Percentiles rank a stretch among this genome's conserved stretches.
phyloP scores from a whole-genome alignment of 1,140 invertebrate genomes.

The Anadara kagoshimensis region DNA sequence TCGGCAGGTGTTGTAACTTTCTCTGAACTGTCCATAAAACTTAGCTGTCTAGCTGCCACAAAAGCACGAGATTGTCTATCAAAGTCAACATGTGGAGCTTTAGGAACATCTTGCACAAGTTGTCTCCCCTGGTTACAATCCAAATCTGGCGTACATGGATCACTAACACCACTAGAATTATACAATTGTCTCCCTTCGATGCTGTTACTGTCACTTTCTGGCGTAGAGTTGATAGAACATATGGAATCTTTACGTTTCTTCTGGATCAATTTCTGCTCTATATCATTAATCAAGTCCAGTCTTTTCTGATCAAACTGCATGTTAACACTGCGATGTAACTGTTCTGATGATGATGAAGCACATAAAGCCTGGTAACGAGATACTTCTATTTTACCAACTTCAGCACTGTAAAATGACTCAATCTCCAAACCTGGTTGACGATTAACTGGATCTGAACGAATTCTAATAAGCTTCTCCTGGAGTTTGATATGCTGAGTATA shows the following conservation, averaged over 20 bases:
- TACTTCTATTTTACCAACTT: slow-evolving; percentile 46
- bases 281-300: slow-evolving; percentile 26
- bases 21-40: not conserved
- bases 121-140: not conserved
- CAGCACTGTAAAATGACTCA: slow-evolving; percentile 40
- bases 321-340: slow-evolving; percentile 31
- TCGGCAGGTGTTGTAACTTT: not conserved
- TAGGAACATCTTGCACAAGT: not conserved
- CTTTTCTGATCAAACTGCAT: slow-evolving; percentile 44
- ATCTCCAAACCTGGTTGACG: slow-evolving; percentile 26
- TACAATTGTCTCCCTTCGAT: not conserved
- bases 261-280: not conserved
- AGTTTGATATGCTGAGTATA: slow-evolving; percentile 37
- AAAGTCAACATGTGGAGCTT: not conserved
- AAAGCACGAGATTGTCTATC: not conserved
- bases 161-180: not conserved
- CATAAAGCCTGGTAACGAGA: slow-evolving; percentile 49
- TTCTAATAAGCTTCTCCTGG: slow-evolving; percentile 40
- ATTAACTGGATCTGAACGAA: slow-evolving; percentile 4
- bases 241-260: not conserved
- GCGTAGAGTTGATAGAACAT: not conserved
- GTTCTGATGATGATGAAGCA: slow-evolving; percentile 26
- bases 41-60: not conserved
- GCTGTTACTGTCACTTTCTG: not conserved
- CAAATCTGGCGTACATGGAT: not conserved